Base-by-base conservation (phyloP, 2,797 vertebrate genomes). In the Cheracebus regulus region DNA sequence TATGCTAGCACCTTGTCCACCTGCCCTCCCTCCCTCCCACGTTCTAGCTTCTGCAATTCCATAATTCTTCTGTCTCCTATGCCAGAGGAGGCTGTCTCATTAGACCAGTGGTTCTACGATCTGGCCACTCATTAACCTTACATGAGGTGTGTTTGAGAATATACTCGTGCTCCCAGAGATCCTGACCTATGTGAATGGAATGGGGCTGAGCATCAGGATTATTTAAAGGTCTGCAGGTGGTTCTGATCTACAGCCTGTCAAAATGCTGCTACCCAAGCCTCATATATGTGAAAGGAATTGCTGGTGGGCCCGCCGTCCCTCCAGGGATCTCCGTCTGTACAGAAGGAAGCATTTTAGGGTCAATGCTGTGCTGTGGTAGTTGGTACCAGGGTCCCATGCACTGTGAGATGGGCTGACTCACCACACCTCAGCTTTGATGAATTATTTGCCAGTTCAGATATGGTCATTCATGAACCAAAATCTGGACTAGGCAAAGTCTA, bases 301-400 rank as follows among this genome's bases (percentile, higher is more conserved):
- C 52, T 3, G 30, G 67, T 36, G 19, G 33, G 10, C 67, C 67
- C 4, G 8, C 67, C 67, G 22, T n/a, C n/a, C 67, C 33, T 36
- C 9, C 17, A 22, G n/a, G 33, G n/a, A 36, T 36, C 67, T 36
- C 67, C 11, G 39, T 9, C 14, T 39, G 64, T 36, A 46, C 39
- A 2, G 36, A 52, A 78, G 33, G 72, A 14, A 19, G 41, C 9
- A 7, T n/a, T 41, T 61, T 17, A 58, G 55, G 0, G 1, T 19
- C 41, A 17, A n/a, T 67, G 67, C 67, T 36, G n/a, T 36, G n/a
- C 67, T 70, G 61, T 17, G 61, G 30, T 33, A 67, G 15, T 17
- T 0, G 15, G 33, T 19, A 33, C 61, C 30, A 67, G 33, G 30
- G 22, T 33, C 55, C n/a, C 4, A 0, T 2, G 30, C 72, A 22